Evolutionary conservation across 2,113 vertebrate genomes (phyloP).

Genomic region (Nestor notabilis): DNA sequence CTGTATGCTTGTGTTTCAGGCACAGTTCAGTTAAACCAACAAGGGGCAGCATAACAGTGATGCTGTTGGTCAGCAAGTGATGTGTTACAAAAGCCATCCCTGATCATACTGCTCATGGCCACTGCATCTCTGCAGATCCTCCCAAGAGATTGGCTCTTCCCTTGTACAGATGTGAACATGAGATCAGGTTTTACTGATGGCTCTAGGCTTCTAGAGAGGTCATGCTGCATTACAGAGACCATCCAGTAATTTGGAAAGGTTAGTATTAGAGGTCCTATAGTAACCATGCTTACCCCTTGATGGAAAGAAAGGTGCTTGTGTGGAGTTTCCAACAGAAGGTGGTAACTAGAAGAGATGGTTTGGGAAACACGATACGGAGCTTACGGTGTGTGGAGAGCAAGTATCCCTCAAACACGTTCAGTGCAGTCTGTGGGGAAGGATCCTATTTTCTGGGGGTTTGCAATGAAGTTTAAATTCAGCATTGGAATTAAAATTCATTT

Average conservation of each 20-base stretch:
- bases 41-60: accelerated
- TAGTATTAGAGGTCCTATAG: neutral
- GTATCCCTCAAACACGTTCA: neutral
- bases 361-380: neutral
- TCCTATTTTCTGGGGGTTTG: neutral
- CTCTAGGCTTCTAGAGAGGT: neutral
- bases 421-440: neutral
- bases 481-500: constrained; percentile 45
- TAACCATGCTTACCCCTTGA: neutral
- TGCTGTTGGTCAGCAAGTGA: neutral
- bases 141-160: neutral
- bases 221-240: neutral
- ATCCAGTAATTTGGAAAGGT: neutral
- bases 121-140: neutral
- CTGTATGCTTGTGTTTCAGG: neutral
- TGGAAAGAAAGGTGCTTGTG: neutral
- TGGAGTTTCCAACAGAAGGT: neutral
- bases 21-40: neutral
- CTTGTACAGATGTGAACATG: neutral
- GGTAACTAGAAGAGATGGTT: neutral
- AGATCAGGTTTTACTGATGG: neutral
- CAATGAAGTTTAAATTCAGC: constrained; percentile 35
- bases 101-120: neutral
- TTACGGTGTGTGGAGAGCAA: neutral
- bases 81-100: neutral